Conservation (phyloP, 2,888 invertebrate genomes). For the Drosophila conformis region DNA sequence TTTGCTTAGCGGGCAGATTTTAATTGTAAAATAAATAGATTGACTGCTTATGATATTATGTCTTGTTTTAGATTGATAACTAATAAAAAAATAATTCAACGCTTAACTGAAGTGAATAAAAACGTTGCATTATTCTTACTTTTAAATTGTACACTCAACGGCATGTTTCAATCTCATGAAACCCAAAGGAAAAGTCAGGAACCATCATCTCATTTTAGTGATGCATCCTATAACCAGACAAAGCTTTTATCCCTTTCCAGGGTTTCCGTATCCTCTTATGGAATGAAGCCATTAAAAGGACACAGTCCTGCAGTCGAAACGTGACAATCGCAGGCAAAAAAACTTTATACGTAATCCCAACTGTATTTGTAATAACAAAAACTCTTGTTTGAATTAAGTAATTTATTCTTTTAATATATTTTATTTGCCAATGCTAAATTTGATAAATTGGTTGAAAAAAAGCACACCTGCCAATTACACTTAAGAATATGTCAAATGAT, state of each 20-base stretch:
- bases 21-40: background rate
- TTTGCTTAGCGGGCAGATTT: background rate
- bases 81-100: conserved; percentile 1
- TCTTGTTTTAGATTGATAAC: background rate
- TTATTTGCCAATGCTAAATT: conserved; percentile 5
- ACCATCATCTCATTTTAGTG: background rate
- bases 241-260: background rate
- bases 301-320: background rate
- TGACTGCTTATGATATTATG: background rate
- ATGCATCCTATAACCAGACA: background rate
- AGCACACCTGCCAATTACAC: conserved; percentile 16
- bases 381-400: background rate
- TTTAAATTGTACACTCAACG: background rate
- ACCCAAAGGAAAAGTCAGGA: background rate
- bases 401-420: background rate
- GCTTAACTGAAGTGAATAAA: conserved; percentile 6
- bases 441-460: background rate
- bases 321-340: conserved; percentile 6
- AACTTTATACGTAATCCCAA: conserved; percentile 49
- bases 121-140: conserved; percentile 1
- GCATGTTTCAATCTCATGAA: conserved; percentile 4
- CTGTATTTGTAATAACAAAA: conserved; percentile 15
- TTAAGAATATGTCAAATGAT: background rate
- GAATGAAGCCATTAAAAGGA: background rate
- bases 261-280: background rate